phyloP scores from a whole-genome alignment of 2,113 vertebrate genomes.

The Protomyctophum bolini region DNA sequence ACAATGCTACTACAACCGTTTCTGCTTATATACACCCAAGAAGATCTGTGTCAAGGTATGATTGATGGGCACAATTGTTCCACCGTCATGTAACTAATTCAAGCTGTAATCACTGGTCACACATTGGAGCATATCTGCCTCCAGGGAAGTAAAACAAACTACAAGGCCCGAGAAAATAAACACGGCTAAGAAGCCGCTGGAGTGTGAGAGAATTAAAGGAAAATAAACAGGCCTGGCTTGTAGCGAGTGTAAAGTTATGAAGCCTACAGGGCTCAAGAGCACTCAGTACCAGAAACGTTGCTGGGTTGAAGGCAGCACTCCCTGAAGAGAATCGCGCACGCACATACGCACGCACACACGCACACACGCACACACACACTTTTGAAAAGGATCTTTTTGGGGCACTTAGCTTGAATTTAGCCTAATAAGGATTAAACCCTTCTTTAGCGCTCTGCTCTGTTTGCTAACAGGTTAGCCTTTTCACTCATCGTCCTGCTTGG shows the following conservation, averaged over 20 bases:
- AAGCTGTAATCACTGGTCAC: constrained; percentile 63
- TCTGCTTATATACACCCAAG: constrained; percentile 1
- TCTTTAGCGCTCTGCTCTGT: constrained; percentile 83
- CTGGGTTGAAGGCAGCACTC: constrained; percentile 55
- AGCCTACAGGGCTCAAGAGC: constrained; percentile 57
- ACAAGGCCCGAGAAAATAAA: constrained; percentile 67
- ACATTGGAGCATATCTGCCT: constrained; percentile 57
- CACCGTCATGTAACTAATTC: constrained; percentile 55
- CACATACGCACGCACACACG: no score
- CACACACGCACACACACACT: constrained; percentile 6
- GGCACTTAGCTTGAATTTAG: constrained; percentile 94
- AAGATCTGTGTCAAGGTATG: constrained; percentile 22
- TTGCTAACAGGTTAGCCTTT: constrained; percentile 98
- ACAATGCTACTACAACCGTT: neutral
- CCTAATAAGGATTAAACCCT: constrained; percentile 97
- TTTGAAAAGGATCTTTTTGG: constrained; percentile 88
- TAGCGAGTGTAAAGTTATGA: constrained; percentile 53
- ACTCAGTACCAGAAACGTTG: constrained; percentile 50
- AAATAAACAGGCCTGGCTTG: constrained; percentile 74
- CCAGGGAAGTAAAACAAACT: constrained; percentile 71
- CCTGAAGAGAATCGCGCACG: constrained; percentile 60
- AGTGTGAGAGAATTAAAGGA: constrained; percentile 69
- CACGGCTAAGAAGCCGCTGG: constrained; percentile 55
- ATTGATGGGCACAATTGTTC: constrained; percentile 52
- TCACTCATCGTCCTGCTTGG: constrained; percentile 86